Evolutionary conservation across 2,888 invertebrate genomes (phyloP).

Genomic region (Pristionchus fissidentatus): DNA sequence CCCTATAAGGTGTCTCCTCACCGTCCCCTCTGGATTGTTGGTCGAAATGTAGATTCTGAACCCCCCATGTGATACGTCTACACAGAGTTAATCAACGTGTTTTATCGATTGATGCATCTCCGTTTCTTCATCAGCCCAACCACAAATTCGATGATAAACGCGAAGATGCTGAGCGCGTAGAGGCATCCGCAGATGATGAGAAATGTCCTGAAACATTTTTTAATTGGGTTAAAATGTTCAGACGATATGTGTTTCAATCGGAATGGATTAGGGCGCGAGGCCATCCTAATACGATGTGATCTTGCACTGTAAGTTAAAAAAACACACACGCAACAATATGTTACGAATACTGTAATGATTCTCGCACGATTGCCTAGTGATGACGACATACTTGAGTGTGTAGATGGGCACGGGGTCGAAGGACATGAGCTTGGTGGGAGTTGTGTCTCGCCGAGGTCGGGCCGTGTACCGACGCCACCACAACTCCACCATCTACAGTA

Average conservation of each 20-base stretch:
- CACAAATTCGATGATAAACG: neutral
- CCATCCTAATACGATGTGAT: too few relatives aligned
- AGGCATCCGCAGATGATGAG: conserved; percentile 5
- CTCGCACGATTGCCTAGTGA: too few relatives aligned
- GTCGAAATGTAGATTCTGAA: too few relatives aligned
- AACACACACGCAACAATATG: too few relatives aligned
- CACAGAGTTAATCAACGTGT: too few relatives aligned
- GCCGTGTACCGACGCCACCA: conserved; percentile 25
- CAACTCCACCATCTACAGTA: neutral
- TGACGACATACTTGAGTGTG: neutral
- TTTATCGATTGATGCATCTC: too few relatives aligned
- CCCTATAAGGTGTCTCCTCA: too few relatives aligned
- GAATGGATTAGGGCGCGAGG: too few relatives aligned
- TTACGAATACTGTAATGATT: too few relatives aligned
- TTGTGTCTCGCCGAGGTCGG: neutral
- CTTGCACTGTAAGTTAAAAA: neutral
- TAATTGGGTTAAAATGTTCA: neutral
- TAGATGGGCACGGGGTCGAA: conserved; percentile 4
- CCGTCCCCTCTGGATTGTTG: too few relatives aligned
- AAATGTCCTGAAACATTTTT: neutral
- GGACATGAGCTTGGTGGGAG: neutral
- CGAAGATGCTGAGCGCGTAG: neutral
- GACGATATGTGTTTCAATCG: too few relatives aligned
- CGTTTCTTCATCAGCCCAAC: neutral
- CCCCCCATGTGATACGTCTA: too few relatives aligned